Percentiles rank a stretch among this genome's conserved stretches.
phyloP scores from a whole-genome alignment of 1,140 invertebrate species.

The Aphelinus certus region DNA sequence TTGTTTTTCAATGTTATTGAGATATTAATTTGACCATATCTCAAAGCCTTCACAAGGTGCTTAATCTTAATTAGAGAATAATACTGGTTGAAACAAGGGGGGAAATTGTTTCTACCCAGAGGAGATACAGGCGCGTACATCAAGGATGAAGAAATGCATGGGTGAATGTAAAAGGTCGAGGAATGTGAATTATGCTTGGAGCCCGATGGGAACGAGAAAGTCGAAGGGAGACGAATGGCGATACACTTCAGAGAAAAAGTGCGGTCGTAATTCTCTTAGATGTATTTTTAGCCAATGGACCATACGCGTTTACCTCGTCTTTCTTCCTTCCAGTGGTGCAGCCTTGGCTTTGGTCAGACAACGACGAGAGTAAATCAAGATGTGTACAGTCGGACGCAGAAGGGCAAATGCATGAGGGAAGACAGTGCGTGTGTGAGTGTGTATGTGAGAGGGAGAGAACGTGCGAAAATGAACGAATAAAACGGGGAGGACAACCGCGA shows the following conservation, averaged over 20 bases:
- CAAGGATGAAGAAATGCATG: too few relatives aligned
- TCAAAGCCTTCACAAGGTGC: constrained; percentile 39
- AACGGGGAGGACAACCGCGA: constrained; percentile 37
- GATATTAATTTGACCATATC: not conserved
- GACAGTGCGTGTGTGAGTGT: constrained; percentile 30
- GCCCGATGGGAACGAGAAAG: not conserved
- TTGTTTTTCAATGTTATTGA: too few relatives aligned
- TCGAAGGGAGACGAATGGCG: constrained; percentile 41
- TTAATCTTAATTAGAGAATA: constrained; percentile 21
- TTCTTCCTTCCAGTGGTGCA: constrained; percentile 10
- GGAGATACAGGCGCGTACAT: too few relatives aligned
- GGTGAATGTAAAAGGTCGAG: too few relatives aligned
- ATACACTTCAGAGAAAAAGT: constrained; percentile 61
- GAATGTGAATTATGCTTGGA: too few relatives aligned
- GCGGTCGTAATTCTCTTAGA: constrained; percentile 61
- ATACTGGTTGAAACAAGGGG: too few relatives aligned
- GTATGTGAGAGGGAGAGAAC: constrained; percentile 18
- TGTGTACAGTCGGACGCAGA: constrained; percentile 15
- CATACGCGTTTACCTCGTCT: not conserved
- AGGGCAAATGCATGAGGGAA: constrained; percentile 19
- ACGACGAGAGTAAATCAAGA: constrained; percentile 5
- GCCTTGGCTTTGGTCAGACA: constrained; percentile 34
- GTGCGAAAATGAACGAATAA: constrained; percentile 1
- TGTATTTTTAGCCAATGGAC: constrained; percentile 55
- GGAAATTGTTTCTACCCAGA: too few relatives aligned